Base-by-base conservation (phyloP, 2,797 vertebrate genomes). In the Intellagama lesueurii region DNA sequence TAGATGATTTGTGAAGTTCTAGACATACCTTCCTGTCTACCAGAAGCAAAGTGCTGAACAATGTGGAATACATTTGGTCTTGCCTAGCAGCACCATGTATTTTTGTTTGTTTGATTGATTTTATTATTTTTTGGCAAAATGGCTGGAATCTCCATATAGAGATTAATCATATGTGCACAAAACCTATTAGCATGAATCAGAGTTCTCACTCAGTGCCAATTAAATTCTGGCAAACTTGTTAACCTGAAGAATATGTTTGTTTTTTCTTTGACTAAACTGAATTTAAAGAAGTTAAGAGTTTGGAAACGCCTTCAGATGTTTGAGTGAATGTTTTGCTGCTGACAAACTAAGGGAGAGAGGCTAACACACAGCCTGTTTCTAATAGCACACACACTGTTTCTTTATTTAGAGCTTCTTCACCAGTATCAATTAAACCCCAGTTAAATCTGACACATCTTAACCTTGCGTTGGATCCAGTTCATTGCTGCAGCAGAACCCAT, bases 341-440 rank as follows among this genome's bases (percentile, higher is more conserved):
- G 96, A 85, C 94, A 94, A 95, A 93, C 90, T 90, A 91, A 93
- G 93, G 92, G 94, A 93, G 93, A 92, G 93, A 95, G 95, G 92
- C 95, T 96, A 95, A 95, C 94, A 90, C 91, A 89, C 95, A 95
- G 96, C 94, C 94, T 95, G 93, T 95, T 95, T 96, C 96, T 95
- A 94, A 95, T 94, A 93, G 96, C 92, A 32, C 95, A 92, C 96
- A 97, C 95, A 96, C 95, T 96, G 96, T 95, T 96, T 97, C 97
- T 97, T 97, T 97, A 97, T 97, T 97, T 97, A 97, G 96, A 97
- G 95, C 96, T 96, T 96, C 97, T 97, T 97, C 98, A 97, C 96
- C 95, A 96, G 91, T 97, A 98, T 98, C 98, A 99, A 98, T 98
- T 98, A 98, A 98, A 98, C 98, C 97, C 97, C 97, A 98, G 98